These are phyloP conservation scores for Neosilurus hyrtlii DNA, from an alignment of 2,797 vertebrate genomes.

Conservation along the genomic window DNA sequence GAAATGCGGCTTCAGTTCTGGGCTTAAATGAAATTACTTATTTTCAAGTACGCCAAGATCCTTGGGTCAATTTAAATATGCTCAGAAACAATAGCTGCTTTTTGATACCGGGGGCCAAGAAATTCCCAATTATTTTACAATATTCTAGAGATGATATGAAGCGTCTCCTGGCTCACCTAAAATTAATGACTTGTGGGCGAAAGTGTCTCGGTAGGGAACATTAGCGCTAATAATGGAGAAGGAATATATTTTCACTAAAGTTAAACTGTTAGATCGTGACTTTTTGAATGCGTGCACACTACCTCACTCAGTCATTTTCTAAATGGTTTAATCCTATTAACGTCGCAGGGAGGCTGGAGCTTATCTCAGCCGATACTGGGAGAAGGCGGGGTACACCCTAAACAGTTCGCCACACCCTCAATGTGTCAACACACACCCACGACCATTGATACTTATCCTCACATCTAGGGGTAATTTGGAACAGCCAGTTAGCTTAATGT, in stretches of 20 bases:
- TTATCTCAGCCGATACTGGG: too few relatives aligned
- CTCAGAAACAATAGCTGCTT: constrained; percentile 10
- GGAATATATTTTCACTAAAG: constrained; percentile 4
- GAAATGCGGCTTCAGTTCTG: neutral
- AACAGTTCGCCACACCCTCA: too few relatives aligned
- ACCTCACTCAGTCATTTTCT: too few relatives aligned
- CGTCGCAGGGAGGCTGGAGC: too few relatives aligned
- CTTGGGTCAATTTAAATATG: constrained; percentile 7
- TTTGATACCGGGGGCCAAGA: neutral
- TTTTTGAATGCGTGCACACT: neutral
- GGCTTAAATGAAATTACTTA: constrained; percentile 4
- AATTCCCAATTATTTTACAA: constrained; percentile 26
- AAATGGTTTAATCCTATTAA: too few relatives aligned
- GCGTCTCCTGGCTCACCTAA: constrained; percentile 24
- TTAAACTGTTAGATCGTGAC: neutral
- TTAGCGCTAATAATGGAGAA: constrained; percentile 15
- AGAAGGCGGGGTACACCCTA: too few relatives aligned
- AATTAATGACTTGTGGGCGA: constrained; percentile 39
- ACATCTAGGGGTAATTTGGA: too few relatives aligned
- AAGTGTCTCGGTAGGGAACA: constrained; percentile 4
- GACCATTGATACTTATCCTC: too few relatives aligned
- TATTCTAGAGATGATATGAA: constrained; percentile 23
- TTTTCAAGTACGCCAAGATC: neutral
- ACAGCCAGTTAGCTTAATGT: too few relatives aligned
- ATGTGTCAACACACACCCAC: too few relatives aligned